Conservation (phyloP, 2,888 invertebrate genomes). For the Ecliptopera silaceata region DNA sequence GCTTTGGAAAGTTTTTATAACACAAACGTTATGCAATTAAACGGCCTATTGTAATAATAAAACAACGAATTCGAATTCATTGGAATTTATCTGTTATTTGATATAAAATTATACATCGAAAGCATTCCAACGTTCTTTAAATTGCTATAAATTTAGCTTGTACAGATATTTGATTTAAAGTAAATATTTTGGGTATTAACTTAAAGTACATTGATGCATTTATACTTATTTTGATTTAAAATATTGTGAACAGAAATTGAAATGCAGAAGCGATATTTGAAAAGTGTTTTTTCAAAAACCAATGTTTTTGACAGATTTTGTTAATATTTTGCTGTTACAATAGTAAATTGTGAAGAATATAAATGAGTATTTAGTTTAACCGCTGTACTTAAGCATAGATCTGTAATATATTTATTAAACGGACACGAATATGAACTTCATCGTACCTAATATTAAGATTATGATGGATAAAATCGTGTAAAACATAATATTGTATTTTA, state of each 20-base stretch:
- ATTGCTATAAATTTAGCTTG: background rate
- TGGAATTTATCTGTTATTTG: conserved; percentile 20
- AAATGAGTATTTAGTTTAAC: conserved; percentile 33
- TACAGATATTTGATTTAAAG: too few relatives aligned
- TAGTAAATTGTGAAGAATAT: conserved; percentile 18
- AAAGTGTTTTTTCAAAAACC: too few relatives aligned
- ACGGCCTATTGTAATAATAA: conserved; percentile 12
- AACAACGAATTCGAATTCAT: conserved; percentile 46
- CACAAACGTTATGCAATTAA: too few relatives aligned
- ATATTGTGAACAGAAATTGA: too few relatives aligned
- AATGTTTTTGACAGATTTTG: too few relatives aligned
- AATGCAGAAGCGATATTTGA: too few relatives aligned
- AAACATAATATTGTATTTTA: conserved; percentile 46
- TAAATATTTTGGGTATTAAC: too few relatives aligned
- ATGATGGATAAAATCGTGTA: conserved; percentile 73
- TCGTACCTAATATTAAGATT: conserved; percentile 62
- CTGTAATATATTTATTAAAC: conserved; percentile 76
- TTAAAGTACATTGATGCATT: too few relatives aligned
- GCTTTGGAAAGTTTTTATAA: too few relatives aligned
- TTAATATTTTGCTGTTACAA: too few relatives aligned
- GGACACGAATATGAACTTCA: conserved; percentile 53
- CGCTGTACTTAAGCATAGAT: conserved; percentile 57
- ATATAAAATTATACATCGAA: conserved; percentile 56
- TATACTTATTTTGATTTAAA: too few relatives aligned
- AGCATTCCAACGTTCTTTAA: conserved; percentile 48